Evolutionary conservation across 92 coral and sea anemone genomes (phyloP).

Genomic region (Zoanthus sansibaricus): DNA sequence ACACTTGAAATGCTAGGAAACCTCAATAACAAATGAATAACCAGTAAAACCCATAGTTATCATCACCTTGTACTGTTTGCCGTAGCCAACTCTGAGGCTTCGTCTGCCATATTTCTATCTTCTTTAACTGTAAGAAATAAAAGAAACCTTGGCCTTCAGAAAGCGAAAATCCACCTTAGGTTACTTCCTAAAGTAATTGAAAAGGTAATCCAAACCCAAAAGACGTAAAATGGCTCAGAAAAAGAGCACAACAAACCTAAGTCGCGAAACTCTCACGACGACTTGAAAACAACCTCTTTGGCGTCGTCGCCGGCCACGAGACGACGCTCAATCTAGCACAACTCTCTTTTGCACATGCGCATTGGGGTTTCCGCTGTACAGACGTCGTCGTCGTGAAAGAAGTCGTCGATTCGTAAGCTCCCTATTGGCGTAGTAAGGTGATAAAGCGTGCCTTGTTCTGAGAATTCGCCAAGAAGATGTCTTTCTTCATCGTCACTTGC

Average conservation of each 20-base stretch:
- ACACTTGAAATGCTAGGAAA: not conserved
- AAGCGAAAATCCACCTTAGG: slow-evolving; percentile 2
- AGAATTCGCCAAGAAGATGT: not conserved
- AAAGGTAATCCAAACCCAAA: not conserved
- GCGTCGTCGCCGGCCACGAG: slow-evolving; percentile 38
- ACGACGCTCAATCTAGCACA: slow-evolving; percentile 22
- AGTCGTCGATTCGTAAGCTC: slow-evolving; percentile 52
- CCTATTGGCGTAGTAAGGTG: not conserved
- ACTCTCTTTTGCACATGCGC: slow-evolving; percentile 17
- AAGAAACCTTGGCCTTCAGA: not conserved
- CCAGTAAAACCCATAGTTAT: slow-evolving; percentile 7
- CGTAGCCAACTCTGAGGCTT: not conserved
- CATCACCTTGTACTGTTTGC: slow-evolving; percentile 2
- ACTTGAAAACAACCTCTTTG: slow-evolving; percentile 31
- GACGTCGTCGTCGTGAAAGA: slow-evolving; percentile 43
- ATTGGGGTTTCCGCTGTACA: slow-evolving; percentile 29
- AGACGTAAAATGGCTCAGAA: not conserved
- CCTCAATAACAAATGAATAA: slow-evolving; percentile 10
- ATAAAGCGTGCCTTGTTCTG: too few relatives aligned
- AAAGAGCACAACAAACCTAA: not conserved
- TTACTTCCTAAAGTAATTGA: not conserved
- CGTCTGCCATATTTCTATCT: not conserved
- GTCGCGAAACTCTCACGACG: not conserved
- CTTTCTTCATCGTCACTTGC: too few relatives aligned
- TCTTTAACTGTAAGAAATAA: not conserved